A percentile compares a stretch with the other conserved stretches of the same genome.
Evolutionary conservation across 2,888 invertebrate species (phyloP).

Genomic region (Eudasyphora cyanicolor): DNA sequence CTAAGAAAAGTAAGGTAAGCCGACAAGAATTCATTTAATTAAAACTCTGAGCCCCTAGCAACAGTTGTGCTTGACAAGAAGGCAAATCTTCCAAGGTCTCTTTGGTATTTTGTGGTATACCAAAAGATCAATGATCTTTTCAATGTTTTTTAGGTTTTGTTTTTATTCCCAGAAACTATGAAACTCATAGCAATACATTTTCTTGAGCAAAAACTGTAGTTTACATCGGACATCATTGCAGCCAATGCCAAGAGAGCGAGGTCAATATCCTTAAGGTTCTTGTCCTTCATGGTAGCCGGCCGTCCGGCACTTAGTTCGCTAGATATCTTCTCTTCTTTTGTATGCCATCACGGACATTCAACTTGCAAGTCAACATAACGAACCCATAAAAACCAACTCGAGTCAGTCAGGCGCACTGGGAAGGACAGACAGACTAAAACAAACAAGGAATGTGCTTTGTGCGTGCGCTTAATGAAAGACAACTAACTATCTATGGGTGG

Average conservation of each 20-base stretch:
- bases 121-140: slow-evolving; percentile 42
- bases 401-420: neutral
- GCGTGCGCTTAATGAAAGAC: neutral
- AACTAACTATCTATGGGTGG: too few relatives aligned
- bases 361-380: neutral
- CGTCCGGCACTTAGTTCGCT: too few relatives aligned
- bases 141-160: neutral
- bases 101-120: neutral
- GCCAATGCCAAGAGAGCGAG: slow-evolving; percentile 68
- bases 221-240: slow-evolving; percentile 12
- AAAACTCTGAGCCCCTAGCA: neutral
- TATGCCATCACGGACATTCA: slow-evolving; percentile 11
- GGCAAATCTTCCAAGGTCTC: neutral
- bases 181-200: slow-evolving; percentile 5
- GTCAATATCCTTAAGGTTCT: slow-evolving; percentile 78
- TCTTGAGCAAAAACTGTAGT: slow-evolving; percentile 18
- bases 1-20: slow-evolving; percentile 9
- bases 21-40: neutral
- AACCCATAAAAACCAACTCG: neutral
- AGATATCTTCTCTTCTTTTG: neutral
- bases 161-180: slow-evolving; percentile 38
- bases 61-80: neutral
- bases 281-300: slow-evolving; percentile 73
- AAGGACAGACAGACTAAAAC: neutral
- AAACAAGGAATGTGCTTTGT: neutral